These are phyloP conservation scores for Rhinogobio ventralis DNA, from an alignment of 2,797 vertebrate species.

Conservation along the genomic window DNA sequence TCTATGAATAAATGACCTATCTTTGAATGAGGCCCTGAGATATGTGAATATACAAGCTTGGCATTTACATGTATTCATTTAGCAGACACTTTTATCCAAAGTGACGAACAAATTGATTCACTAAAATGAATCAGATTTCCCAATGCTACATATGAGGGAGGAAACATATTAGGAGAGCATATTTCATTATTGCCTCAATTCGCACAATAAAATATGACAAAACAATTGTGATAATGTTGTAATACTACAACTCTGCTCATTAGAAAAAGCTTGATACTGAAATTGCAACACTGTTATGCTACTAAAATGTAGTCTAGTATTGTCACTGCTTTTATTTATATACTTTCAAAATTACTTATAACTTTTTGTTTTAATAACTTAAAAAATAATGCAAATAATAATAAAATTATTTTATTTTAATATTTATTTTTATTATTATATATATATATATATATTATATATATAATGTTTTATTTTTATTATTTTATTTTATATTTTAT, in stretches of 20 bases:
- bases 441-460: background rate
- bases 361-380: background rate
- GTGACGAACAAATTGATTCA: background rate
- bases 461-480: background rate
- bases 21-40: background rate
- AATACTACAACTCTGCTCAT: background rate
- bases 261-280: background rate
- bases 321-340: background rate
- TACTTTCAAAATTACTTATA: background rate
- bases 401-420: background rate
- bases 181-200: constrained; percentile 10
- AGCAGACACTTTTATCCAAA: background rate
- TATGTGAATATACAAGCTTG: background rate
- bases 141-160: background rate
- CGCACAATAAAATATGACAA: background rate
- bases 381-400: too few species aligned
- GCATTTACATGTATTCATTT: background rate
- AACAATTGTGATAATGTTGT: background rate
- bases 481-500: background rate
- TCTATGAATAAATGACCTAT: background rate
- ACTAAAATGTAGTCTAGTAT: background rate
- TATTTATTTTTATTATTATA: too few species aligned
- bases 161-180: background rate
- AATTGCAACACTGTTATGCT: background rate
- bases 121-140: background rate